These are phyloP conservation scores for Oceanodroma tethys DNA, from an alignment of 2,113 vertebrate species.

Conservation along the genomic window DNA sequence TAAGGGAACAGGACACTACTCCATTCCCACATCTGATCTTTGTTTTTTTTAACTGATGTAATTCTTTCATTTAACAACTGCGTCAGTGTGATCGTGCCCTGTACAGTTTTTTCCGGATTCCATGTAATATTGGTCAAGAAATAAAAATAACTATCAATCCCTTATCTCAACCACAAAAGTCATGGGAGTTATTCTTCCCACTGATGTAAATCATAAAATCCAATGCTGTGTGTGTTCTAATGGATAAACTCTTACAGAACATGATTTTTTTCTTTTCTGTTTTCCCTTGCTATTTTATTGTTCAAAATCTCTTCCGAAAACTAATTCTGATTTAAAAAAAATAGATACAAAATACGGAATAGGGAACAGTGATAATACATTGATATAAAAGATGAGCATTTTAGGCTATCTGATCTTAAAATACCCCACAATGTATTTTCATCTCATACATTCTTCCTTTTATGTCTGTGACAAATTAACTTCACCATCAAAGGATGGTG, in stretches of 20 bases:
- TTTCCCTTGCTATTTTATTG: not conserved
- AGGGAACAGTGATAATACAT: rapidly evolving
- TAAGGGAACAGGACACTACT: not conserved
- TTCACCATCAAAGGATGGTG: not conserved
- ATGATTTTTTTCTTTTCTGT: not conserved
- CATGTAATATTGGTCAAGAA: not conserved
- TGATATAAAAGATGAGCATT: not conserved
- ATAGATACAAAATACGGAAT: not conserved
- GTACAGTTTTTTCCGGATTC: not conserved
- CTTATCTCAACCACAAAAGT: not conserved
- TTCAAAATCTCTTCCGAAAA: not conserved
- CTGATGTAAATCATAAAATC: not conserved
- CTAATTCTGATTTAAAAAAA: not conserved
- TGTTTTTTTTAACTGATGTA: slow-evolving; percentile 2
- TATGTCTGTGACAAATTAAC: not conserved
- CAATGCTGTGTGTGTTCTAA: not conserved
- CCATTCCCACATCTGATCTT: slow-evolving; percentile 22
- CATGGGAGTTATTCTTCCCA: not conserved
- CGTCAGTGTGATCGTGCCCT: not conserved
- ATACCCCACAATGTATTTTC: not conserved
- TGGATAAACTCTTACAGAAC: not conserved
- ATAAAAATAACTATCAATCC: not conserved
- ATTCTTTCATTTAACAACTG: slow-evolving; percentile 18
- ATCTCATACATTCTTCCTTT: not conserved
- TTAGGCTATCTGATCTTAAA: not conserved